Percentiles rank a stretch among this genome's conserved stretches.
These are phyloP conservation scores for Acrocera orbiculus DNA, from an alignment of 2,888 invertebrate genomes.

Conservation along the genomic window DNA sequence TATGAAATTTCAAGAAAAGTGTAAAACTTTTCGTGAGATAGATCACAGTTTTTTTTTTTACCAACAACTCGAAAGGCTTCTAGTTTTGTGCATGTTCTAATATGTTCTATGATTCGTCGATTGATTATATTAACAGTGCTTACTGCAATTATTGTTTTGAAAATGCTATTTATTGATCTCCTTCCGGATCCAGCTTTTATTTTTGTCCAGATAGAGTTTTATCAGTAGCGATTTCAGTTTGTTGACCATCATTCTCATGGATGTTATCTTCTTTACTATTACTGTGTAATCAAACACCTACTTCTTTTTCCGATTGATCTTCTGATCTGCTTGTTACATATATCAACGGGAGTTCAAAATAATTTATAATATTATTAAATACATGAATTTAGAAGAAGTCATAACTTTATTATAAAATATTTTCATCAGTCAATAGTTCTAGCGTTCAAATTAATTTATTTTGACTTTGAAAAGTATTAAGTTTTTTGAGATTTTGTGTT, in stretches of 20 bases:
- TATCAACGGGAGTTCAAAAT: no score
- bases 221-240: constrained; percentile 1
- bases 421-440: no score
- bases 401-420: no score
- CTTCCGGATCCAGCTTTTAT: not conserved
- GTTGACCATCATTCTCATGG: constrained; percentile 2
- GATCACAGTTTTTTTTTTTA: constrained; percentile 2
- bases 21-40: constrained; percentile 1
- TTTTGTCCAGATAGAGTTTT: no score
- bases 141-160: not conserved
- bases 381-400: no score
- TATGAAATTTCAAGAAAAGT: not conserved
- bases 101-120: no score
- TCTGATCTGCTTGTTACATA: not conserved
- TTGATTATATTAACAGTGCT: not conserved
- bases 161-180: no score
- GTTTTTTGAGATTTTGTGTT: no score
- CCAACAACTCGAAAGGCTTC: constrained; percentile 4
- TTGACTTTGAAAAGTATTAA: no score
- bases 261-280: constrained; percentile 4
- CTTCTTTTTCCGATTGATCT: not conserved
- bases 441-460: no score
- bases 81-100: constrained; percentile 6
- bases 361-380: no score
- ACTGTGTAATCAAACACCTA: constrained; percentile 1